Evolutionary conservation across 1,140 invertebrate genomes (phyloP), one percentile per base, ranked within the genome.

Genomic region (Trichogramma pretiosum): DNA sequence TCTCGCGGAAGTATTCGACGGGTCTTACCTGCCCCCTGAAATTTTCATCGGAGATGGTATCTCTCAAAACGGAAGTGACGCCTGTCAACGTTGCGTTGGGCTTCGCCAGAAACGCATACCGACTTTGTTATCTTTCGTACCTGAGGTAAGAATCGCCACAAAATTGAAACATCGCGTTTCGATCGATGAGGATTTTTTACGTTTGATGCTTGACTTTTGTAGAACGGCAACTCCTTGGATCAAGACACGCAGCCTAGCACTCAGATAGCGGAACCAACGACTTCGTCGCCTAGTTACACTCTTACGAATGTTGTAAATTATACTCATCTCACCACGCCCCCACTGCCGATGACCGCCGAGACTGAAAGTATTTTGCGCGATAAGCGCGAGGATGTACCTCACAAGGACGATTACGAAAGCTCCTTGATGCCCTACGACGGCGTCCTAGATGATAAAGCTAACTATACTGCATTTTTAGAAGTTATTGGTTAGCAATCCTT

Each of bases 391-490:
- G 60, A 67, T 34, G 41, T 38, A 5, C 34, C 42, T 5, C 9
- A 46, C 50, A 38, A 55, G 37, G 38, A 56, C 46, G 13, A 41
- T 33, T 46, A 44, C 8, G 53, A 57, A 3, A 60, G 49, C 35
- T 22, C 13, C 2, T 44, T 48, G 63, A 50, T 67, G 54, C 59
- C 73, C 2, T 74, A 72, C 51, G 87, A 92, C 65, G 87, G 87
- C 0, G 72, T 72, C 34, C 70, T 91, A 22, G 84, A 89, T 58
- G 74, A 79, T 11, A 75, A 77, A 17, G 80, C 83, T 2, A 88
- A 87, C 58, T 92, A 92, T 53, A 89, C 87, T 1, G 80, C 82
- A 18, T 90, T 88, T 59, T 72, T 92, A 18, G 86, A 90, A 74
- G 74, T 89, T 34, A 81, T 87, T 54, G 80, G 85, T 87, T 68